Conservation (phyloP, 2,113 vertebrate species). For the Apistogramma diplotaenia region DNA sequence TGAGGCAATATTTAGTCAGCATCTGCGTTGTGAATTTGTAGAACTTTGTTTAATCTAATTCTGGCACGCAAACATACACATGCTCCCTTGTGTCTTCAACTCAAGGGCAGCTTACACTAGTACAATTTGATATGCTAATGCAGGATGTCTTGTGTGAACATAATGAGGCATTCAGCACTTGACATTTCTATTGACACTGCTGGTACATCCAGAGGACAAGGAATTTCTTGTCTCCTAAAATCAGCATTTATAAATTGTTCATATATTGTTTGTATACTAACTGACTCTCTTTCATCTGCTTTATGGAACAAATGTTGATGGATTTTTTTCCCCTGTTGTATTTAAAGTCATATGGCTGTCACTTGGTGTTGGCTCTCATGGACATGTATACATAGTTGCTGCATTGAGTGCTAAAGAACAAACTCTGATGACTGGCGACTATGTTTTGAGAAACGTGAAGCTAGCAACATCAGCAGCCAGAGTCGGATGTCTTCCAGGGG, state of each 20-base stretch:
- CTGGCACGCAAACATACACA: conserved; percentile 16
- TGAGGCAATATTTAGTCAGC: neutral
- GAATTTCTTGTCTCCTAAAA: conserved; percentile 36
- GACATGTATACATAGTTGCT: too few relatives aligned
- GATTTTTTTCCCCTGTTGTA: neutral
- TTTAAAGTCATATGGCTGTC: neutral
- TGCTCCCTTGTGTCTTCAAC: neutral
- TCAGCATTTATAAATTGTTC: neutral
- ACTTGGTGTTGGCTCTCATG: too few relatives aligned
- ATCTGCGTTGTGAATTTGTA: neutral
- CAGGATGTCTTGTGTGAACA: conserved; percentile 47
- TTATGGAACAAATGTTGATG: neutral
- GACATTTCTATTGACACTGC: conserved; percentile 44
- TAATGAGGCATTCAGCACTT: conserved; percentile 56
- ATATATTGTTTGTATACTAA: conserved; percentile 7
- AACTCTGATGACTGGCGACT: too few relatives aligned
- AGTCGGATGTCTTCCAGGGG: too few relatives aligned
- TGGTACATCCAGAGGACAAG: conserved; percentile 40
- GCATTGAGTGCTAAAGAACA: too few relatives aligned
- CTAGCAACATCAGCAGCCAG: too few relatives aligned
- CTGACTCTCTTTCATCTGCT: conserved; percentile 1
- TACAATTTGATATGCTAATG: conserved; percentile 56
- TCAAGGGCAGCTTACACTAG: conserved; percentile 26
- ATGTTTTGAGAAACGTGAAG: too few relatives aligned
- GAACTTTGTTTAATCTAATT: neutral